Percentiles rank a stretch among this genome's conserved stretches.
phyloP scores from a whole-genome alignment of 2,888 invertebrate species.

The Sarcophaga carnaria region DNA sequence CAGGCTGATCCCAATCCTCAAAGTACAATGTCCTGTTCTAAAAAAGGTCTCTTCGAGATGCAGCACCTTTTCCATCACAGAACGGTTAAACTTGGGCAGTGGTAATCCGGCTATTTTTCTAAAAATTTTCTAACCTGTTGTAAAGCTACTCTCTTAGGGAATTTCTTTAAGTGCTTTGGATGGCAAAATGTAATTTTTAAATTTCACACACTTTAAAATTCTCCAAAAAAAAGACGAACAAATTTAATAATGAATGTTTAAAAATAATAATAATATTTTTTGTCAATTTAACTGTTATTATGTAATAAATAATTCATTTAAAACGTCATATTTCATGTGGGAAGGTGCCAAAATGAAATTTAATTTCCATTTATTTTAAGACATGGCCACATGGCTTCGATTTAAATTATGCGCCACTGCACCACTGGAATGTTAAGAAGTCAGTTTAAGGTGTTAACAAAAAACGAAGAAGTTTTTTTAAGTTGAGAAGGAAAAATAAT shows the following conservation, averaged over 20 bases:
- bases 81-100: too few species aligned
- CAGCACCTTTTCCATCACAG: too few species aligned
- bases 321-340: slow-evolving; percentile 31
- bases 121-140: too few species aligned
- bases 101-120: too few species aligned
- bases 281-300: slow-evolving; percentile 62
- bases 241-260: slow-evolving; percentile 12
- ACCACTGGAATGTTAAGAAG: slow-evolving; percentile 13
- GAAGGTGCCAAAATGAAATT: slow-evolving; percentile 54
- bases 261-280: slow-evolving; percentile 38
- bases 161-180: slow-evolving; percentile 33
- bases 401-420: slow-evolving; percentile 46
- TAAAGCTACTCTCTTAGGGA: background rate
- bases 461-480: background rate
- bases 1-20: too few species aligned
- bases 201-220: slow-evolving; percentile 52
- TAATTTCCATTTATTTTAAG: slow-evolving; percentile 33
- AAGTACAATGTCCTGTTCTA: too few species aligned
- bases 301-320: slow-evolving; percentile 51
- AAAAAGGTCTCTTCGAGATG: too few species aligned
- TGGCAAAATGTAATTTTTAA: slow-evolving; percentile 8
- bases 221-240: background rate
- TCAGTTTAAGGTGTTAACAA: background rate
- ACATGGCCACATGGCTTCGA: slow-evolving; percentile 5
- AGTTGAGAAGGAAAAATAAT: background rate